Base-by-base conservation (phyloP, 1,140 invertebrate species). In the Drosophila navojoa region DNA sequence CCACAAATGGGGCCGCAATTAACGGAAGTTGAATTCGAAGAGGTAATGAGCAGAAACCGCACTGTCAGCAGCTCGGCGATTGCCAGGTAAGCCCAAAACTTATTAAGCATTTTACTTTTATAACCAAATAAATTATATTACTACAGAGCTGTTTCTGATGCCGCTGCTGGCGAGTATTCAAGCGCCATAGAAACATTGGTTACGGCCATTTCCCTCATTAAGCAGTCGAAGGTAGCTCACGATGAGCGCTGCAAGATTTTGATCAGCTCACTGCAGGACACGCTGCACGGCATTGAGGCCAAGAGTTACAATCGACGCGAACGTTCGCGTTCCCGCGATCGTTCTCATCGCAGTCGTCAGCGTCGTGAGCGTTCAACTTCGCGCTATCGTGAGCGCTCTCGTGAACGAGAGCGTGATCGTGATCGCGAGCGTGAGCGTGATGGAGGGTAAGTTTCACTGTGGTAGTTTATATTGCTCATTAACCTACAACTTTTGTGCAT, bases 161-260 rank as follows among this genome's bases (percentile, higher is more conserved):
- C 99, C 2, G 98, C 98, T 27, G 97, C 97, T 62, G 98, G 98
- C 11, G 98, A 99, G 93, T 99, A 98, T 93, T 97, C 97, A 0
- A 98, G 97, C 93, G 99, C 99, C 50, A 99, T 99, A 85, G 98
- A 99, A 93, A 99, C 99, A 5, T 93, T 99, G 66, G 98, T 99
- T 4, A 99, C 99, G 1, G 99, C 99, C 2, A 99, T 99, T 78
- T 99, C 98, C 4, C 93, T 99, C 16, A 99, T 99, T 69, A 99
- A 99, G 93, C 98, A 99, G 93, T 99, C 98, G 16, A 99, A 99
- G 93, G 97, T 99, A 62, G 97, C 98, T 0, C 96, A 97, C 90
- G 99, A 99, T 93, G 99, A 99, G 91, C 94, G 99, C 44, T 99
- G 99, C 93, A 99, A 99, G 93, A 99, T 99, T 76, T 93, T 99